These are phyloP conservation scores for Odontocolon sp. DNA, from an alignment of 2,888 invertebrate genomes.

Conservation along the genomic window DNA sequence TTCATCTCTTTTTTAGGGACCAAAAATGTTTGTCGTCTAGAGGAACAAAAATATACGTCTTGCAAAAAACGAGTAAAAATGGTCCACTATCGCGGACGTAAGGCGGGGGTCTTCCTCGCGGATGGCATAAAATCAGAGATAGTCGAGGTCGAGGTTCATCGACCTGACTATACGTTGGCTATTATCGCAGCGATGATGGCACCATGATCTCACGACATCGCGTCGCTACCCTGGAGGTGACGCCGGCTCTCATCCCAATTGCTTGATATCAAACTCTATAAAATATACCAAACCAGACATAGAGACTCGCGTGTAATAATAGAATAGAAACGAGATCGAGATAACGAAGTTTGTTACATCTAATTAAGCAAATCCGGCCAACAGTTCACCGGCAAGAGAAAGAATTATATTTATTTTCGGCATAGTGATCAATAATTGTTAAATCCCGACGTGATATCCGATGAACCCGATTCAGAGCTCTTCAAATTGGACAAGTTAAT, in stretches of 20 bases:
- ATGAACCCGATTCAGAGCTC: conserved; percentile 1
- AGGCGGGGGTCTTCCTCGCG: background rate
- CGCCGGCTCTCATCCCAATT: conserved; percentile 4
- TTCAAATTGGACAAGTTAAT: background rate
- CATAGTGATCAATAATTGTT: conserved; percentile 38
- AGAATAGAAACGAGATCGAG: conserved; percentile 25
- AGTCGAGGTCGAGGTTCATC: conserved; percentile 29
- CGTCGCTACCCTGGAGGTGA: conserved; percentile 33
- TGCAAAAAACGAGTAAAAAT: background rate
- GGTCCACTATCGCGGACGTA: background rate
- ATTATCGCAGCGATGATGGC: too few species aligned
- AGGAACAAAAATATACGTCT: too few species aligned
- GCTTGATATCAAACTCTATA: conserved; percentile 34
- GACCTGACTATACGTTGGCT: conserved; percentile 23
- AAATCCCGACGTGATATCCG: conserved; percentile 2
- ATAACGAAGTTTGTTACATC: conserved; percentile 24
- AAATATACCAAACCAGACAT: conserved; percentile 49
- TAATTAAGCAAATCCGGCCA: background rate
- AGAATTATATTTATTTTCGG: conserved; percentile 31
- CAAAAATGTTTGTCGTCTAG: too few species aligned
- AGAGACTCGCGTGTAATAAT: conserved; percentile 35
- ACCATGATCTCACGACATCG: too few species aligned
- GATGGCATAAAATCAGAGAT: conserved; percentile 24
- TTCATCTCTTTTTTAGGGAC: too few species aligned
- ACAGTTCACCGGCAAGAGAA: background rate